Evolutionary conservation across 1,140 invertebrate genomes (phyloP).

Genomic region (Charaxes varanes): DNA sequence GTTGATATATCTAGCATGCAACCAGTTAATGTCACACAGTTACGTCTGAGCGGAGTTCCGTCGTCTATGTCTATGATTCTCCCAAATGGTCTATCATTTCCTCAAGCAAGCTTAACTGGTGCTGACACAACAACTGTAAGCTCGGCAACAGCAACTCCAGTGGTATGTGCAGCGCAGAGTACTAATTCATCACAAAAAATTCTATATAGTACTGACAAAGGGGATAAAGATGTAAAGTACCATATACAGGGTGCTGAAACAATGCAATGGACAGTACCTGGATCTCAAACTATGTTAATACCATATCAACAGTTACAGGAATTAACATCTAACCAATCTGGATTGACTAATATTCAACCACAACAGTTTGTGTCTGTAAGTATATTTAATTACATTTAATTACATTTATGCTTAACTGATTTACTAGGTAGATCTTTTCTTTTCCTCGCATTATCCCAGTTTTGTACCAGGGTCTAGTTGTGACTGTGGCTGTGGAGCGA

Average conservation of each 20-base stretch:
- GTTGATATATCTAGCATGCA: conserved; percentile 64
- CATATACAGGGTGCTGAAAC: conserved; percentile 62
- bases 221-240: conserved; percentile 62
- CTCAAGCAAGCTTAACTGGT: conserved; percentile 53
- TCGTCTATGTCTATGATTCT: conserved; percentile 68
- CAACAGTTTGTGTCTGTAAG: conserved; percentile 67
- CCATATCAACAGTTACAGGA: conserved; percentile 65
- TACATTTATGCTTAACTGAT: too few relatives aligned
- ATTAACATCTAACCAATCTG: conserved; percentile 44
- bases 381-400: conserved; percentile 14
- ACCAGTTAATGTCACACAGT: conserved; percentile 59
- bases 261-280: conserved; percentile 62
- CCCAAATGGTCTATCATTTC: conserved; percentile 55
- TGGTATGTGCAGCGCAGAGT: conserved; percentile 61
- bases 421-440: too few relatives aligned
- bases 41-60: conserved; percentile 62
- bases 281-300: conserved; percentile 64
- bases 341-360: conserved; percentile 50
- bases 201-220: conserved; percentile 62
- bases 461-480: too few relatives aligned
- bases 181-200: conserved; percentile 63
- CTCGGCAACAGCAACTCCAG: conserved; percentile 55
- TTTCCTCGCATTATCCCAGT: too few relatives aligned
- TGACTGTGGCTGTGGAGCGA: too few relatives aligned
- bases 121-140: conserved; percentile 60